phyloP scores from a whole-genome alignment of 2,113 vertebrate species.

The Petrocephalus zakoni region DNA sequence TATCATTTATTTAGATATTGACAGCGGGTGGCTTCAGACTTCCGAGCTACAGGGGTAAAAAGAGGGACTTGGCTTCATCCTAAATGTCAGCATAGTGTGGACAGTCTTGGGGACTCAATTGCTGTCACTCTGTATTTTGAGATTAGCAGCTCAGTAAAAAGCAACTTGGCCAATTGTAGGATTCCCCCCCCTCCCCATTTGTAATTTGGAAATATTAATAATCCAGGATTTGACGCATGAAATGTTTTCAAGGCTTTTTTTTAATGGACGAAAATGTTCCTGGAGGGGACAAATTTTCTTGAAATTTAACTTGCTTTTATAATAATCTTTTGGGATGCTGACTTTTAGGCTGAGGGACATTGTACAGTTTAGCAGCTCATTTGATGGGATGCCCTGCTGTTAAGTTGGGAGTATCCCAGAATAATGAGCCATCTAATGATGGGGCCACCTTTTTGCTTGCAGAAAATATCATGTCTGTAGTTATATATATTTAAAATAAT shows the following conservation, averaged over 20 bases:
- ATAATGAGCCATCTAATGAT: neutral
- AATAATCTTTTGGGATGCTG: slow-evolving; percentile 20
- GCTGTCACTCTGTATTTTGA: slow-evolving; percentile 37
- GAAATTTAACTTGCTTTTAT: slow-evolving; percentile 45
- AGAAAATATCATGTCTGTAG: neutral
- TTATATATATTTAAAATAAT: neutral
- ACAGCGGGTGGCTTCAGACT: slow-evolving; percentile 38
- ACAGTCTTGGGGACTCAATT: slow-evolving; percentile 38
- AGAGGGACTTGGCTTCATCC: neutral
- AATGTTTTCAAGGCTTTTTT: neutral
- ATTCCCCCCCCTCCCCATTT: slow-evolving; percentile 32
- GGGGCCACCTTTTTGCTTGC: neutral
- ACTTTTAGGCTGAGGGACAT: neutral
- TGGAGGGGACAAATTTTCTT: slow-evolving; percentile 22
- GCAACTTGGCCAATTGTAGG: slow-evolving; percentile 17
- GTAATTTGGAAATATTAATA: slow-evolving; percentile 31
- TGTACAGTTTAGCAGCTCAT: neutral
- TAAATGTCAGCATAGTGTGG: slow-evolving; percentile 39
- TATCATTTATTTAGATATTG: slow-evolving; percentile 43
- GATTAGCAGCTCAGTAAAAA: slow-evolving; percentile 39
- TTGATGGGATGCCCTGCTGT: neutral
- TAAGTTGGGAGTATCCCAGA: neutral
- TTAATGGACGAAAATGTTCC: slow-evolving; percentile 17
- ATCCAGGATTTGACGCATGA: slow-evolving; percentile 11
- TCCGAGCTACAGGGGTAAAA: neutral